Conservation (phyloP, 92 coral and sea anemone species). For the Parazoanthus atlanticus region DNA sequence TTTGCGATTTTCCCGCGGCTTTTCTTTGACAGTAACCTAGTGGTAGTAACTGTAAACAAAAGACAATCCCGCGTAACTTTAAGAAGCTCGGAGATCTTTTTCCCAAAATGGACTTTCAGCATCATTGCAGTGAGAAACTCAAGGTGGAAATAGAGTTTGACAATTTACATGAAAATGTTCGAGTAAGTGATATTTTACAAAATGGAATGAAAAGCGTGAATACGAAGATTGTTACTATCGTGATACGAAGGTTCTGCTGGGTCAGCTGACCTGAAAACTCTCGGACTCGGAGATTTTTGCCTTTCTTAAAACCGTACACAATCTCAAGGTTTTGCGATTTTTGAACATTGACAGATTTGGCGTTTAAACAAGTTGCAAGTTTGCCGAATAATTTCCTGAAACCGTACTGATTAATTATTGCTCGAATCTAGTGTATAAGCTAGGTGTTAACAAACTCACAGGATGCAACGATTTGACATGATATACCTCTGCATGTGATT, state of each 20-base stretch:
- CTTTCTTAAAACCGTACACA: too few relatives aligned
- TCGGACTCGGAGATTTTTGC: too few relatives aligned
- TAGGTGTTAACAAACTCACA: not conserved
- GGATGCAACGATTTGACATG: not conserved
- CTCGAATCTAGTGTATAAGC: not conserved
- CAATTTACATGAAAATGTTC: not conserved
- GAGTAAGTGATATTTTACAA: too few relatives aligned
- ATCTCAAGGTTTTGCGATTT: too few relatives aligned
- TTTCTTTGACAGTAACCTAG: conserved; percentile 5
- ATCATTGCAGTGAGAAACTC: too few relatives aligned
- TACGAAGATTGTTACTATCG: too few relatives aligned
- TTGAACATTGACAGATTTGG: too few relatives aligned
- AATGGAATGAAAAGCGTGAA: too few relatives aligned
- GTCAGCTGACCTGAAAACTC: too few relatives aligned
- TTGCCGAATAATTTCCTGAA: not conserved
- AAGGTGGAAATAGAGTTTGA: not conserved
- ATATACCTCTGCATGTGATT: too few relatives aligned
- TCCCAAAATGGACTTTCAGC: not conserved
- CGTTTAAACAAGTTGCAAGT: not conserved
- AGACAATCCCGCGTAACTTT: conserved; percentile 8
- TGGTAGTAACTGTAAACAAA: conserved; percentile 29
- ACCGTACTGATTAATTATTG: not conserved
- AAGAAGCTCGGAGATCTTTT: not conserved
- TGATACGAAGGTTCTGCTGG: too few relatives aligned
- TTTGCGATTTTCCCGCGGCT: not conserved